Base-by-base conservation (phyloP, 2,888 invertebrate species). In the Chironomus riparius region DNA sequence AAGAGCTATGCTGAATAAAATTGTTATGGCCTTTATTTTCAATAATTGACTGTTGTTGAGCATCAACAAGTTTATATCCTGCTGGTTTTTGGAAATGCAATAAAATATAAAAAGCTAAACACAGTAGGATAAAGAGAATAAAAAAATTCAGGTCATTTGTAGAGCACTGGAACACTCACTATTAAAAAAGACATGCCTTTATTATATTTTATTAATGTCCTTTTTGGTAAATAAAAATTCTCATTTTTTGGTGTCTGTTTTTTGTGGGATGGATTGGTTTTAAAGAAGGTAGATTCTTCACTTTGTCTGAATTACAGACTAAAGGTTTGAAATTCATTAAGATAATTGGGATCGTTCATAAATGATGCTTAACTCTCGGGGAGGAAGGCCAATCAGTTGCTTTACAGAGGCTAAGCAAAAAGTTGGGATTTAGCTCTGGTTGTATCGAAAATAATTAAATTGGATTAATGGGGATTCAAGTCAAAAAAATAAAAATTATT, bases 41-140 rank as follows among this genome's bases (percentile, higher is more conserved):
- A 38, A 56, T 56, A 38, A 72, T 72, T 62, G 72, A 62, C 21
- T 28, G 18, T 38, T 38, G 10, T 65, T 65, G 47, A 24, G 72
- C 38, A 72, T 61, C 72, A 72, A 72, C 72, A 72, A 72, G 72
- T 72, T 15, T 48, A 50, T 70, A 48, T 70, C 72, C 38, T 62
- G 72, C 72, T 72, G 72, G 38, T 38, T 38, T 21, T 61, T 24
- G 61, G 61, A 72, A 72, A 38, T 62, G 72, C 62, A 61, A 62
- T 62, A 72, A 72, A 72, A 71, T 38, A 72, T 38, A 18, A 62
- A 7, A 18, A 56, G 56, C 56, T 50, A 50, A 50, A 13, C 50
- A 56, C 15, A 56, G 18, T 56, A 56, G 56, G 56, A 56, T 38
- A 38, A 38, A 38, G 2, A 2, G 38, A 10, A 38, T 38, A 56